phyloP scores from a whole-genome alignment of 2,797 vertebrate genomes.

The Sarcoramphus papa region DNA sequence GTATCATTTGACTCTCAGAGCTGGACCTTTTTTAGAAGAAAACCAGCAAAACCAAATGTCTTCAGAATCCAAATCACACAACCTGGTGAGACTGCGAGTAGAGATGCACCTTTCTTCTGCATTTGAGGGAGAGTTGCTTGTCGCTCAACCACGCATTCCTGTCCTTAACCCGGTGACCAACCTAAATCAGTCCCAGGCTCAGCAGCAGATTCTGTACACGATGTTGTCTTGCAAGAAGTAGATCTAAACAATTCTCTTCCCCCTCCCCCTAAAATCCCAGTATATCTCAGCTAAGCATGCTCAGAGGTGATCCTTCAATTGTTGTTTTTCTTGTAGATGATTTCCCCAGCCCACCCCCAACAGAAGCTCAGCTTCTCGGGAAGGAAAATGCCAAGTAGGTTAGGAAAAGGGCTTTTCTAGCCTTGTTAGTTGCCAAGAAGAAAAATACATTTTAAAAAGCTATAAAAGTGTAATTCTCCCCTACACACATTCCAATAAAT shows the following conservation, averaged over 20 bases:
- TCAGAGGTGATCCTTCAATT: neutral
- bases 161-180: neutral
- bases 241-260: neutral
- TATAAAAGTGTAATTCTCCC: constrained; percentile 56
- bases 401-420: constrained; percentile 33
- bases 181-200: neutral
- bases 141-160: neutral
- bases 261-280: neutral
- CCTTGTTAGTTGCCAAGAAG: constrained; percentile 57
- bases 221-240: neutral
- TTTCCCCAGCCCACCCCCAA: neutral
- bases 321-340: neutral
- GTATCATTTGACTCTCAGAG: neutral
- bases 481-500: constrained; percentile 58
- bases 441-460: constrained; percentile 63
- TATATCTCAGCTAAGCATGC: neutral
- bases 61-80: neutral
- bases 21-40: neutral
- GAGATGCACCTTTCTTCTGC: neutral
- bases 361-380: neutral
- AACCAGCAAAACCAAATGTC: neutral
- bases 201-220: neutral
- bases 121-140: neutral
- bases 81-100: neutral
- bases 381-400: constrained; percentile 17